Evolutionary conservation across 1,140 invertebrate genomes (phyloP).

Genomic region (Schlechtendalia chinensis): DNA sequence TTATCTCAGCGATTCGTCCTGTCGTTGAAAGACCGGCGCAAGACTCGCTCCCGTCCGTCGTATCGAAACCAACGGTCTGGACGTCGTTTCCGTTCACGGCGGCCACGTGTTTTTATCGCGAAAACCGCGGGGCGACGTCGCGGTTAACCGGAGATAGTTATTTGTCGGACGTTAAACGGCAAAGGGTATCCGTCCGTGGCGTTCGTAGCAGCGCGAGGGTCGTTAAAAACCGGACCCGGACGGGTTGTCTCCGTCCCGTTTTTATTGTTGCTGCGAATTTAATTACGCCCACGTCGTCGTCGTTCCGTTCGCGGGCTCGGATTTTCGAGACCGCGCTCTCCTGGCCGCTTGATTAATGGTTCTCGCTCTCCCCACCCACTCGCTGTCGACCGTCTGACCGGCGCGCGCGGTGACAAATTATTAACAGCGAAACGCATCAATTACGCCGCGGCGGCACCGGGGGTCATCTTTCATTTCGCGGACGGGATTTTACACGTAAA

Average conservation of each 20-base stretch:
- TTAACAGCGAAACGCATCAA: constrained; percentile 40
- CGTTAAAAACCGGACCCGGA: constrained; percentile 38
- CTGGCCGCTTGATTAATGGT: constrained; percentile 24
- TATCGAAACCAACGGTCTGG: too few species aligned
- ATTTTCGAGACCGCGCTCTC: constrained; percentile 1
- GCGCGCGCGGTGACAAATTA: constrained; percentile 44
- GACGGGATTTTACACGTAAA: constrained; percentile 39
- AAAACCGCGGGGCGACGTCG: too few species aligned
- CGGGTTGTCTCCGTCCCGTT: constrained; percentile 11
- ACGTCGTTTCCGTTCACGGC: not conserved
- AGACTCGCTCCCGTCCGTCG: too few species aligned
- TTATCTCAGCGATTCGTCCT: too few species aligned
- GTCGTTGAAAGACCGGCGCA: too few species aligned
- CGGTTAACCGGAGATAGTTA: constrained; percentile 32
- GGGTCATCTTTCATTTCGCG: constrained; percentile 44
- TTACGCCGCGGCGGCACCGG: constrained; percentile 29
- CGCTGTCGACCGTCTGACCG: constrained; percentile 43
- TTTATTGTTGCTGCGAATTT: constrained; percentile 42
- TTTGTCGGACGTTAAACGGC: constrained; percentile 11
- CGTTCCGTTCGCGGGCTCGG: constrained; percentile 21
- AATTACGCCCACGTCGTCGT: constrained; percentile 37
- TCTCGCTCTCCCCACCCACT: too few species aligned
- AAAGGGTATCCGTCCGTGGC: constrained; percentile 7
- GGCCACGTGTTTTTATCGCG: too few species aligned
- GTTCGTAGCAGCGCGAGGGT: constrained; percentile 18